Conservation (phyloP, 2,888 invertebrate genomes). For the Lasioglossum marginatum region DNA sequence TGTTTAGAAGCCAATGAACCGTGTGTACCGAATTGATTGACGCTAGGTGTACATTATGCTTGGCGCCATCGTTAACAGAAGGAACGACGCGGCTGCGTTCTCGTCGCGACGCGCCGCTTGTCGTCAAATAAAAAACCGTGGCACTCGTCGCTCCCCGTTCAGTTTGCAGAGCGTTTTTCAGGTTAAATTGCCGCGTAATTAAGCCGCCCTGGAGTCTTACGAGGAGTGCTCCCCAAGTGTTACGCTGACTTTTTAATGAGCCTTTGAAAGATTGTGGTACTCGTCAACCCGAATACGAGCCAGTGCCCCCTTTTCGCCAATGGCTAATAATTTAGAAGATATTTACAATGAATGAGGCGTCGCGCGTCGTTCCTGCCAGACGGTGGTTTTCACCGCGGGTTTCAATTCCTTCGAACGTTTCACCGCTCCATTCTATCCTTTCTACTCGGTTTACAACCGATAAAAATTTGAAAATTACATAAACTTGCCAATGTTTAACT, state of each 20-base stretch:
- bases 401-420: too few species aligned
- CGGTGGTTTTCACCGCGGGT: too few species aligned
- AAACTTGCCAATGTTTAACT: too few species aligned
- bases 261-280: background rate
- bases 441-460: too few species aligned
- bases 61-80: background rate
- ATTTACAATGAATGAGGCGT: background rate
- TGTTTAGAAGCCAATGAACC: background rate
- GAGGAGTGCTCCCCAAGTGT: background rate
- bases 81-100: background rate
- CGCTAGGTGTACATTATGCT: background rate
- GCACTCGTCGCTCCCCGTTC: constrained; percentile 18
- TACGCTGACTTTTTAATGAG: constrained; percentile 6
- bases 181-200: constrained; percentile 65
- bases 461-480: too few species aligned
- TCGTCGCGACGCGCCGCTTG: background rate
- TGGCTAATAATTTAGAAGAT: background rate
- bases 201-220: constrained; percentile 51
- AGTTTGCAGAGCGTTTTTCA: constrained; percentile 29
- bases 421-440: too few species aligned
- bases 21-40: constrained; percentile 1
- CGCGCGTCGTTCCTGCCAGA: too few species aligned
- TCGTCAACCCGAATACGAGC: background rate
- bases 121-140: constrained; percentile 33
- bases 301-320: background rate